phyloP scores from a whole-genome alignment of 1,140 invertebrate species.

The Pogonomyrmex californicus region DNA sequence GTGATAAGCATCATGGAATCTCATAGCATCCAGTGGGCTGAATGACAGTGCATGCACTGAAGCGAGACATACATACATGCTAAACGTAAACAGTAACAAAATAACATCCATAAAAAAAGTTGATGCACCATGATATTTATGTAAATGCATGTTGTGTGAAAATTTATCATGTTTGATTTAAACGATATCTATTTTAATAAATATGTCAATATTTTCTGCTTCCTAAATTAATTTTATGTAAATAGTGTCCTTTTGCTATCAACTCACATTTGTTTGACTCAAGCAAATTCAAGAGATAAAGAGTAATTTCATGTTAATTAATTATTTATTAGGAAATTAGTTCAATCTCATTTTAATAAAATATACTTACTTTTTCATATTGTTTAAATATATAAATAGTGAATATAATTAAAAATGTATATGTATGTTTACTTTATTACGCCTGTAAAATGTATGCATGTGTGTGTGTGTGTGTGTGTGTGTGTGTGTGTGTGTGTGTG shows the following conservation, averaged over 20 bases:
- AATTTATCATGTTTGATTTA: conserved; percentile 40
- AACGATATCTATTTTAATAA: conserved; percentile 4
- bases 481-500: no score
- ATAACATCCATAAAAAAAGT: conserved; percentile 73
- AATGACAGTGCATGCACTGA: conserved; percentile 82
- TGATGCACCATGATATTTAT: conserved; percentile 59
- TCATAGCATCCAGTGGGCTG: conserved; percentile 79
- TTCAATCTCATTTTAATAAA: not conserved
- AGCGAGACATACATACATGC: conserved; percentile 83
- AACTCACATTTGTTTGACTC: not conserved
- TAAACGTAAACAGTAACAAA: conserved; percentile 81
- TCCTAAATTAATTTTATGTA: conserved; percentile 25
- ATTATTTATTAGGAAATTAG: not conserved
- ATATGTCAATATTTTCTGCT: conserved; percentile 7
- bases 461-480: not conserved
- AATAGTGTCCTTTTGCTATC: conserved; percentile 6
- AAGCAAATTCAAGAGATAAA: not conserved
- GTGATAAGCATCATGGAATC: conserved; percentile 81
- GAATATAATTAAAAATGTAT: not conserved
- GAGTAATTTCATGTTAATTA: not conserved
- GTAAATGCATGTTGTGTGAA: conserved; percentile 50
- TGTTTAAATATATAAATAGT: not conserved
- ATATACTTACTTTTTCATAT: not conserved
- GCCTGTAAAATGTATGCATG: not conserved
- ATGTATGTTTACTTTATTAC: not conserved